Evolutionary conservation across 2,797 vertebrate genomes (phyloP).

Genomic region (Enteromius unitaeniatus): DNA sequence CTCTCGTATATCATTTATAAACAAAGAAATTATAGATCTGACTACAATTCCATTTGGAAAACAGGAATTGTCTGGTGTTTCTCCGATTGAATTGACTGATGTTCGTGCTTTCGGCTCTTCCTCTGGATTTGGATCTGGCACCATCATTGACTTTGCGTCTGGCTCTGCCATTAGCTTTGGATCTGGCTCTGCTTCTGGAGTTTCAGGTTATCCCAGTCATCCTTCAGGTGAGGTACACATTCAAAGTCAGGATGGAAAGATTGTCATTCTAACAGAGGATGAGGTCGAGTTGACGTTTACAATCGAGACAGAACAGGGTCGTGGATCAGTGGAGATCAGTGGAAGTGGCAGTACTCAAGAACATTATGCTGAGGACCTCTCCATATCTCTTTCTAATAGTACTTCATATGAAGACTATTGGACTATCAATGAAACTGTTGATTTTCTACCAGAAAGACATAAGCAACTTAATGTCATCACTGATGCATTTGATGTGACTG

Average conservation of each 20-base stretch:
- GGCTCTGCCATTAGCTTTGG: not conserved
- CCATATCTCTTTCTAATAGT: slow-evolving; percentile 63
- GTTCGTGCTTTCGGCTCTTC: slow-evolving; percentile 58
- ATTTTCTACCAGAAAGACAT: slow-evolving; percentile 66
- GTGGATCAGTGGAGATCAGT: slow-evolving; percentile 76
- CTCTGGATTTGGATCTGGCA: not conserved
- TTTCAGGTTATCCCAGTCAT: slow-evolving; percentile 71
- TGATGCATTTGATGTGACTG: slow-evolving; percentile 41
- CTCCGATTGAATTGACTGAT: slow-evolving; percentile 78
- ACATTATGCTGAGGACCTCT: slow-evolving; percentile 64
- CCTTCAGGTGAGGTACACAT: slow-evolving; percentile 64
- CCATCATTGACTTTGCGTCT: not conserved
- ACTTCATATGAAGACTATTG: slow-evolving; percentile 65
- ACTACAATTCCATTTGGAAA: slow-evolving; percentile 72
- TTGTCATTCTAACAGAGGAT: slow-evolving; percentile 81
- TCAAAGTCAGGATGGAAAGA: slow-evolving; percentile 61
- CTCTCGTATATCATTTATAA: slow-evolving; percentile 78
- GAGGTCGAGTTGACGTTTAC: slow-evolving; percentile 74
- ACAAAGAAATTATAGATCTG: slow-evolving; percentile 74
- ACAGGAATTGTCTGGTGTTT: slow-evolving; percentile 82
- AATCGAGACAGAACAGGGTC: slow-evolving; percentile 76
- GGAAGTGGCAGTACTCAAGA: slow-evolving; percentile 68
- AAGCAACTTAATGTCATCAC: slow-evolving; percentile 51
- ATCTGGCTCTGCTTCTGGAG: slow-evolving; percentile 57
- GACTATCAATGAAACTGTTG: slow-evolving; percentile 62